Percentiles rank a stretch among this genome's conserved stretches.
These are phyloP conservation scores for Hylaeus anthracinus DNA, from an alignment of 1,140 invertebrate genomes.

Conservation along the genomic window DNA sequence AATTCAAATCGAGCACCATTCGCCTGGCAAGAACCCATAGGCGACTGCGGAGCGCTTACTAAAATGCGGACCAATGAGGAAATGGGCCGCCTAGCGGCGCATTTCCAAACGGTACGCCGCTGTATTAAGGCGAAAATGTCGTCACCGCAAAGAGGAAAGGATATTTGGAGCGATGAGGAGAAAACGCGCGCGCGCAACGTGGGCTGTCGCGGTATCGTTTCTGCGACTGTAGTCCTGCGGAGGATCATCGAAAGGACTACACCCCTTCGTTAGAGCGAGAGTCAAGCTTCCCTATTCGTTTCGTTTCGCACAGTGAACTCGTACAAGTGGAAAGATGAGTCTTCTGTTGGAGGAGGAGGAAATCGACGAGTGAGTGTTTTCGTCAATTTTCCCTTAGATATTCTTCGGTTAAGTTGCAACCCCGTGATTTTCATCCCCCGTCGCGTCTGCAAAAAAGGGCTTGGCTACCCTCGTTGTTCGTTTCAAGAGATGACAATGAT, in stretches of 20 bases:
- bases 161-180: constrained; percentile 4
- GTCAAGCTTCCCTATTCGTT: neutral
- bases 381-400: constrained; percentile 6
- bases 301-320: neutral
- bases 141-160: constrained; percentile 9
- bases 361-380: constrained; percentile 72
- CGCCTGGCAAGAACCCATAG: neutral
- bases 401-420: neutral
- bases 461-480: constrained; percentile 7
- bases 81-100: constrained; percentile 2
- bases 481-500: constrained; percentile 11
- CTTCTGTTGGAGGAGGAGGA: constrained; percentile 72
- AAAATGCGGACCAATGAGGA: neutral
- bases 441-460: constrained; percentile 28
- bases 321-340: constrained; percentile 60
- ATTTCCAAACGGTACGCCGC: constrained; percentile 11
- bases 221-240: constrained; percentile 51
- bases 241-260: constrained; percentile 58
- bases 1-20: neutral
- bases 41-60: too few species aligned
- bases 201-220: constrained; percentile 34
- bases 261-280: constrained; percentile 27
- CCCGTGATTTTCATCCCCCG: neutral
- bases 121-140: constrained; percentile 30
- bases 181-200: constrained; percentile 35